phyloP scores from a whole-genome alignment of 1,140 invertebrate genomes.

The Cydia strobilella region DNA sequence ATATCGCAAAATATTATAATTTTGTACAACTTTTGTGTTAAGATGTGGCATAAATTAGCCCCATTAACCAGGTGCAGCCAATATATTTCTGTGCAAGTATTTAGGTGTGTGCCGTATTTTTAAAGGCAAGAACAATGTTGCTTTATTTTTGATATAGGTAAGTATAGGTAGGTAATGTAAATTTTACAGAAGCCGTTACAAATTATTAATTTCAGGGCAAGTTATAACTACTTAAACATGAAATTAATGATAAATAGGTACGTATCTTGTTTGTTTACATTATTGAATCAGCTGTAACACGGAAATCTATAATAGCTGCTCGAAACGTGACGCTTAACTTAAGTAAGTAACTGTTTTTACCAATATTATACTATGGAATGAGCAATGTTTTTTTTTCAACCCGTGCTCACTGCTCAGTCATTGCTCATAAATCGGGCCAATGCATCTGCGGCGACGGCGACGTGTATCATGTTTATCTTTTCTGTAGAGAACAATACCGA shows the following conservation, averaged over 20 bases:
- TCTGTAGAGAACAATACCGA: conserved; percentile 16
- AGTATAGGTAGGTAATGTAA: too few species aligned
- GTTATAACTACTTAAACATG: too few species aligned
- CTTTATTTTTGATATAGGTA: too few species aligned
- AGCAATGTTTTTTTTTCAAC: neutral
- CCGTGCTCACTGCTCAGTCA: neutral
- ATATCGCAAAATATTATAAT: too few species aligned
- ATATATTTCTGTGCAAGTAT: too few species aligned
- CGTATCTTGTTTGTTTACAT: neutral
- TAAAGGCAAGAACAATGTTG: too few species aligned
- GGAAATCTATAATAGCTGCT: conserved; percentile 1
- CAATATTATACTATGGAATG: neutral
- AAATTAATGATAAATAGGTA: neutral
- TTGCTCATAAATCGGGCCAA: neutral
- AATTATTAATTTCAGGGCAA: too few species aligned
- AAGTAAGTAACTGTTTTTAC: neutral
- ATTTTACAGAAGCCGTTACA: too few species aligned
- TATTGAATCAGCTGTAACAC: conserved; percentile 14
- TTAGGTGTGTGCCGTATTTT: too few species aligned
- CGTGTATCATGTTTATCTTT: neutral
- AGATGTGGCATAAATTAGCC: too few species aligned
- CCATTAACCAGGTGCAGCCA: too few species aligned
- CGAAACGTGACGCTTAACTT: neutral
- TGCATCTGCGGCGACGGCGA: neutral
- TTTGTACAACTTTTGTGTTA: too few species aligned